Evolutionary conservation across 2,797 vertebrate genomes (phyloP), one percentile per base, ranked within the genome.

Genomic region (Kryptolebias ocellatus): DNA sequence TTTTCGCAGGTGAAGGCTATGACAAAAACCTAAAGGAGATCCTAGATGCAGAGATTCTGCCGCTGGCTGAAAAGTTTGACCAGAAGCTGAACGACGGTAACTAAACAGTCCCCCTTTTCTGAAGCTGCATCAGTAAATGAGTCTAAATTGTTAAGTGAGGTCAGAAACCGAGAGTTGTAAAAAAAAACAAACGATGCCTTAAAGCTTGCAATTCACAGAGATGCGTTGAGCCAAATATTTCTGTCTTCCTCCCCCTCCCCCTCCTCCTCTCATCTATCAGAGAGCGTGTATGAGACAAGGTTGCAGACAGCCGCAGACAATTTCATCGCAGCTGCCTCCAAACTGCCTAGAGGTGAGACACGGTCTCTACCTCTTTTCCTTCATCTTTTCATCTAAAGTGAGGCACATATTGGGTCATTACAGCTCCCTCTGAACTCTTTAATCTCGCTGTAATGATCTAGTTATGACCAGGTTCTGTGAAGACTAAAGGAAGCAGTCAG

Each of bases 281-380:
- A 94, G 53, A 81, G 62, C 18, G 87, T 88, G 51, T 93, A 93
- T 70, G 80, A 93, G 72, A 42, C 62, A 45, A 87, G 84, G 80
- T 80, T 94, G 77, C 89, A 88, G 87, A 83, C 64, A 58, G 91
- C 90, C 37, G 88, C 91, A 87, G 88, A 93, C 72, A 87, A 83
- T 84, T 94, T 94, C 78, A 90, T 92, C 34, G 80, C 71, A 52
- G 87, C 83, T 80, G 93, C 92, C 74, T 91, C 86, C 74, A 84
- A 87, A 89, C 86, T 94, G 89, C 93, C 94, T 81, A 86, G 90
- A 92, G 94, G 93, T 94, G 85, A 93, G 89, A 88, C 67, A 65
- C 49, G 49, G 59, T 74, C 62, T 70, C 74, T 53, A 70, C 67
- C 63, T 57, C 76, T 15, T 81, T 78, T 78, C 76, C 77, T 83